Evolutionary conservation across 1,140 invertebrate species (phyloP).

Genomic region (Bombus ignitus): DNA sequence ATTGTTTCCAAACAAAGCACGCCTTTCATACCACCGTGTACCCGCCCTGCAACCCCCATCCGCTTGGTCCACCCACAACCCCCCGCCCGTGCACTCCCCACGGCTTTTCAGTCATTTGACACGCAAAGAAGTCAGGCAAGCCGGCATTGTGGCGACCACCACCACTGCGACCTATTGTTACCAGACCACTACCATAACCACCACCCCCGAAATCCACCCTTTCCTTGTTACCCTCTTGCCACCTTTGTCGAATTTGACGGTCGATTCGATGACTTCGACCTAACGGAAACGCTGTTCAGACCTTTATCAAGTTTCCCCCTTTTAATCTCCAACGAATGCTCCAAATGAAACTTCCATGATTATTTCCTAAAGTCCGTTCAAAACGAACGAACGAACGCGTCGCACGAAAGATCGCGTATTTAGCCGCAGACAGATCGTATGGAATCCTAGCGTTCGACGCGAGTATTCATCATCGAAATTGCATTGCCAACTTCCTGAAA

Average conservation of each 20-base stretch:
- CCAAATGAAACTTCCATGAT: background rate
- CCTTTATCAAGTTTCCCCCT: background rate
- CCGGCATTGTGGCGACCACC: constrained; percentile 78
- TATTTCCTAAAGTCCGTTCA: background rate
- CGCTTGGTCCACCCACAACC: constrained; percentile 63
- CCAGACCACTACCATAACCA: constrained; percentile 76
- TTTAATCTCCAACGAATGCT: background rate
- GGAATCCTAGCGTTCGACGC: background rate
- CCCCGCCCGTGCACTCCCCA: constrained; percentile 68
- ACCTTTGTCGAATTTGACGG: constrained; percentile 58
- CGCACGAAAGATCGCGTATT: constrained; percentile 11
- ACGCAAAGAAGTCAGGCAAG: constrained; percentile 82
- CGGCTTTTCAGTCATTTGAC: constrained; percentile 83
- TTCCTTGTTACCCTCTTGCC: constrained; percentile 43
- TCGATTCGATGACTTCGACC: constrained; percentile 23
- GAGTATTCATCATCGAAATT: constrained; percentile 34
- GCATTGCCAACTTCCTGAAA: constrained; percentile 42
- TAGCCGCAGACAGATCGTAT: background rate
- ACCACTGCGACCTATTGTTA: constrained; percentile 78
- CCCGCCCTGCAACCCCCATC: constrained; percentile 62
- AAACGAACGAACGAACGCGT: background rate
- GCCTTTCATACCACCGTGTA: constrained; percentile 80
- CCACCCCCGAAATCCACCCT: constrained; percentile 50
- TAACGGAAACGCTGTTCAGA: background rate
- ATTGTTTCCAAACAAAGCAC: constrained; percentile 84